These are phyloP conservation scores for Geophilus truncorum DNA, from an alignment of 2,888 invertebrate species.

Conservation along the genomic window DNA sequence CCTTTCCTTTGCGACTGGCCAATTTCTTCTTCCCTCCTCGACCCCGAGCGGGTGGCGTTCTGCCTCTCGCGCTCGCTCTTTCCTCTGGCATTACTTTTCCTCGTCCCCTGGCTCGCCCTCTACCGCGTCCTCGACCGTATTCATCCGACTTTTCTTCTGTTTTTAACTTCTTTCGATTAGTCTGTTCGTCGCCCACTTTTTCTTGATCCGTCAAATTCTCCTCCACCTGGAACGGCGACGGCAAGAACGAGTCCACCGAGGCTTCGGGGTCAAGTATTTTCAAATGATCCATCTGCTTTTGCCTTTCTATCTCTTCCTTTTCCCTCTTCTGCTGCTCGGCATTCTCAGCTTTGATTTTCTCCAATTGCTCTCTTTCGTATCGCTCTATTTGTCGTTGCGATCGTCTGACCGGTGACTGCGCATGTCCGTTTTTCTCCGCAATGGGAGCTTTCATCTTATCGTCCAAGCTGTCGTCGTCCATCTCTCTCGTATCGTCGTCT, in stretches of 20 bases:
- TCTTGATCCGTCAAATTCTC: neutral
- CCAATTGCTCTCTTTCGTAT: constrained; percentile 45
- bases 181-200: neutral
- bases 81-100: constrained; percentile 8
- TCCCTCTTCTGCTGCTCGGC: constrained; percentile 45
- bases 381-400: constrained; percentile 47
- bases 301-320: constrained; percentile 42
- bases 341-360: constrained; percentile 46
- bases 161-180: neutral
- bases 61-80: neutral
- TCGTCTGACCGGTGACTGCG: constrained; percentile 40
- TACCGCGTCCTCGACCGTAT: constrained; percentile 30
- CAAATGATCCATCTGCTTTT: constrained; percentile 28
- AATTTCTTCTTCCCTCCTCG: neutral
- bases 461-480: constrained; percentile 11
- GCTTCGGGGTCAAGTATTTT: neutral
- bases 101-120: constrained; percentile 7
- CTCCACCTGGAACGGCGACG: neutral
- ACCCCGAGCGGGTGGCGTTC: neutral
- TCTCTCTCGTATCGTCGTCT: constrained; percentile 27
- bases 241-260: neutral
- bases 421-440: constrained; percentile 29
- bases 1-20: neutral
- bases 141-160: neutral
- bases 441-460: neutral